phyloP scores from a whole-genome alignment of 2,113 vertebrate genomes.

The Nycticebus coucang region DNA sequence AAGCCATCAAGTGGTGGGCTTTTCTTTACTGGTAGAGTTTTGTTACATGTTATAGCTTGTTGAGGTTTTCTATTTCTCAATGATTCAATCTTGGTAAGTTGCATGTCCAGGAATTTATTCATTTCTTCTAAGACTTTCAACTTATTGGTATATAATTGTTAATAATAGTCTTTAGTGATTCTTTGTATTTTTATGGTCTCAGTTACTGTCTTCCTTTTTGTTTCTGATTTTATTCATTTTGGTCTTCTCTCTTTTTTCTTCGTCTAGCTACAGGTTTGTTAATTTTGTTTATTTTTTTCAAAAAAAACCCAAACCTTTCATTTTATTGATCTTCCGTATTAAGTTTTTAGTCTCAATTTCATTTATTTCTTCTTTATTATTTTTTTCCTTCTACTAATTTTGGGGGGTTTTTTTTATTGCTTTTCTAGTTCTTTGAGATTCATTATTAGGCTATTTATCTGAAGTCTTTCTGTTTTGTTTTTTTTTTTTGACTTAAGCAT shows the following conservation, averaged over 20 bases:
- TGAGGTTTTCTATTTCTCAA: background rate
- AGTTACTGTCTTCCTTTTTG: background rate
- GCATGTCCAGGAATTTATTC: background rate
- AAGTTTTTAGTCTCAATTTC: background rate
- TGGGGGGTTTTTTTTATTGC: background rate
- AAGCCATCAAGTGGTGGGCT: background rate
- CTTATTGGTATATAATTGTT: background rate
- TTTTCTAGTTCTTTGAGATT: background rate
- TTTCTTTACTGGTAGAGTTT: background rate
- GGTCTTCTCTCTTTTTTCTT: background rate
- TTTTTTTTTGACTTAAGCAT: background rate
- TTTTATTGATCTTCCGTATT: background rate
- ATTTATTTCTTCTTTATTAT: background rate
- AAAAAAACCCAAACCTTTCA: background rate
- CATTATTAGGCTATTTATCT: background rate
- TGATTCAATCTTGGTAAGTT: background rate
- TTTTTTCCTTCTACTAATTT: background rate
- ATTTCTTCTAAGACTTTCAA: background rate
- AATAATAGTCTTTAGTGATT: background rate
- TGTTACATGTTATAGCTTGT: background rate
- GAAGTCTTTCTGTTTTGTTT: background rate
- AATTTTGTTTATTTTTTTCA: background rate
- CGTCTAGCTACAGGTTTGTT: background rate
- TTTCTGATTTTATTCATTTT: background rate
- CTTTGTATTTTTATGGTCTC: background rate